A percentile compares a stretch with the other conserved stretches of the same genome.
Conservation (phyloP, 53 echinoderm and acorn worm genomes). For the Holothuria leucospilota region DNA sequence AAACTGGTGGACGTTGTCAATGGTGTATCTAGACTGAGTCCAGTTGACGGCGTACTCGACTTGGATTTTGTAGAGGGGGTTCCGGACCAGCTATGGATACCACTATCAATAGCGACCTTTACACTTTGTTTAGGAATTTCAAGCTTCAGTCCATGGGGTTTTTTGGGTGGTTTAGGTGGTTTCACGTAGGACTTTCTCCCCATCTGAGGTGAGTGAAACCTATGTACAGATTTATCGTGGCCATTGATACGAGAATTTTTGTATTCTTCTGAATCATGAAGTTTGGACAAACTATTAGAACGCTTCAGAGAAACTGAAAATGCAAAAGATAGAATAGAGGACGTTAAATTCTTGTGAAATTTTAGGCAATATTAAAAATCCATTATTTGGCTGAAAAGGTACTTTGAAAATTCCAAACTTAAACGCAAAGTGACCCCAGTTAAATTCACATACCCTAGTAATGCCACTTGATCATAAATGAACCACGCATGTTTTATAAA, state of each 20-base stretch:
- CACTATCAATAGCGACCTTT: constrained; percentile 5
- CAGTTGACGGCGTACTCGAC: constrained; percentile 23
- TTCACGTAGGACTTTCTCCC: constrained; percentile 33
- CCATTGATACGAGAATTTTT: background rate
- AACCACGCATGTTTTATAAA: no score
- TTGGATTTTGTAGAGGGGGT: constrained; percentile 11
- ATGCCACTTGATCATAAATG: no score
- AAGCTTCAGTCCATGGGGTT: constrained; percentile 33
- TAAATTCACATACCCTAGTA: no score
- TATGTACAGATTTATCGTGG: constrained; percentile 23
- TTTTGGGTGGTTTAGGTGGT: constrained; percentile 36
- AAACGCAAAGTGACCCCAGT: no score
- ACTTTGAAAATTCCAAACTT: no score
- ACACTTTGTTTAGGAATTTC: constrained; percentile 7
- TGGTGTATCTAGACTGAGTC: background rate
- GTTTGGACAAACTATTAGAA: constrained; percentile 2
- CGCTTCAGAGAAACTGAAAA: constrained; percentile 11
- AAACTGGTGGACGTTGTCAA: background rate
- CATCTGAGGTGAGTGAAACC: constrained; percentile 40
- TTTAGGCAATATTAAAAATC: no score
- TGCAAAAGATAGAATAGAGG: background rate
- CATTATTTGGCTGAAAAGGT: no score
- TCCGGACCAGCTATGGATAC: constrained; percentile 32
- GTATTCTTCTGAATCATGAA: background rate
- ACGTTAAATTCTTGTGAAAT: no score